These are phyloP conservation scores for Dendronephthya gigantea DNA, from an alignment of 64 coral and sea anemone species.

Conservation along the genomic window DNA sequence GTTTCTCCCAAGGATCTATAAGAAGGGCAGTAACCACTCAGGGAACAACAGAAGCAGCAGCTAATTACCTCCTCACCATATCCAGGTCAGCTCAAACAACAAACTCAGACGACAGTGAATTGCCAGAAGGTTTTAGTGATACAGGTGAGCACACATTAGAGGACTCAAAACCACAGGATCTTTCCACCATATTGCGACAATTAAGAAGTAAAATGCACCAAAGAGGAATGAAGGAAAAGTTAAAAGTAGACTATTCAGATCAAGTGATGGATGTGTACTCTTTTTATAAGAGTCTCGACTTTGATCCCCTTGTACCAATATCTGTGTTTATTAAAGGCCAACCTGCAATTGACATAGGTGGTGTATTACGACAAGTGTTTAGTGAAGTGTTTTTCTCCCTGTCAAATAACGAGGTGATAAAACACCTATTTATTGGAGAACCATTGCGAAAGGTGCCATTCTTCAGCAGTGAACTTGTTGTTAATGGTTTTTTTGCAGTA, in stretches of 20 bases:
- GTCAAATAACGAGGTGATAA: slow-evolving; percentile 18
- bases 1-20: not conserved
- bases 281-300: slow-evolving; percentile 36
- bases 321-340: slow-evolving; percentile 26
- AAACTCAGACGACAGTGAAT: not conserved
- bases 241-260: slow-evolving; percentile 32
- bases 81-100: not conserved
- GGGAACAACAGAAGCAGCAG: not conserved
- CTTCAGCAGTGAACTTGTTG: slow-evolving; percentile 38
- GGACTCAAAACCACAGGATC: not conserved
- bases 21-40: not conserved
- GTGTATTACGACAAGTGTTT: slow-evolving; percentile 28
- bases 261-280: slow-evolving; percentile 39
- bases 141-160: not conserved
- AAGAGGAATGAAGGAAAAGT: slow-evolving; percentile 35
- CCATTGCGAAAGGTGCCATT: slow-evolving; percentile 14
- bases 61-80: not conserved
- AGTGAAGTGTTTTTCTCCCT: slow-evolving; percentile 28
- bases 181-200: slow-evolving; percentile 22
- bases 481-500: slow-evolving; percentile 33
- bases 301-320: slow-evolving; percentile 14
- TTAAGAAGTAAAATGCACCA: slow-evolving; percentile 34
- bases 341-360: slow-evolving; percentile 39
- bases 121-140: not conserved
- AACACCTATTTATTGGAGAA: slow-evolving; percentile 33